Evolutionary conservation across 2,888 invertebrate genomes (phyloP).

Genomic region (Ferdinandea cuprea): DNA sequence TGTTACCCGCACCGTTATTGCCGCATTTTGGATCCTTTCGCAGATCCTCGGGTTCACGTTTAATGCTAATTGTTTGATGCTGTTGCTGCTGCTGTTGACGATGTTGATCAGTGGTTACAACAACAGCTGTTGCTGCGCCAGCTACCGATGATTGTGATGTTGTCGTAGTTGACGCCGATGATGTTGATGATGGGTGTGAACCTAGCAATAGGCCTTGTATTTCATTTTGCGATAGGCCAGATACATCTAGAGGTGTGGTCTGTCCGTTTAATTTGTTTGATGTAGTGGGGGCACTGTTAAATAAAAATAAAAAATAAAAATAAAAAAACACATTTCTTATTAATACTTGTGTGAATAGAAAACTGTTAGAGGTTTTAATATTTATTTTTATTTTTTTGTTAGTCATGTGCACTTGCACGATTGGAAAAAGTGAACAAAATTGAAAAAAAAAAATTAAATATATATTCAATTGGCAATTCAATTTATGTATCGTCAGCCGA

Average conservation of each 20-base stretch:
- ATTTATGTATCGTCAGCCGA: slow-evolving; percentile 67
- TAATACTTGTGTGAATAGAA: slow-evolving; percentile 67
- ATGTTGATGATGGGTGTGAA: slow-evolving; percentile 83
- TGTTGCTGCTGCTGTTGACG: slow-evolving; percentile 78
- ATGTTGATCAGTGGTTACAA: slow-evolving; percentile 80
- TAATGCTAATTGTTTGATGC: slow-evolving; percentile 82
- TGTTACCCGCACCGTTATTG: slow-evolving; percentile 77
- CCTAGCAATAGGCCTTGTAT: slow-evolving; percentile 84
- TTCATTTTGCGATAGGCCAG: slow-evolving; percentile 84
- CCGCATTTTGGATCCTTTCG: slow-evolving; percentile 83
- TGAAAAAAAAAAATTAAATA: slow-evolving; percentile 52
- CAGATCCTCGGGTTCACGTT: slow-evolving; percentile 83
- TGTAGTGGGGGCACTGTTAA: slow-evolving; percentile 81
- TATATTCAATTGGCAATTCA: slow-evolving; percentile 73
- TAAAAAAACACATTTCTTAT: slow-evolving; percentile 51
- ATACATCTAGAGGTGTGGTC: slow-evolving; percentile 84
- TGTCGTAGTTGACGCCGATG: slow-evolving; percentile 78
- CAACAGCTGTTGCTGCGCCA: slow-evolving; percentile 79
- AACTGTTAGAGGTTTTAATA: slow-evolving; percentile 52
- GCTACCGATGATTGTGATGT: slow-evolving; percentile 81
- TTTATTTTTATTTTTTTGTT: slow-evolving; percentile 15
- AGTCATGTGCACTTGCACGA: slow-evolving; percentile 52
- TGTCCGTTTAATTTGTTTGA: slow-evolving; percentile 83
- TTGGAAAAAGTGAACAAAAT: no score
- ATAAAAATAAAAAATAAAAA: slow-evolving; percentile 61